phyloP scores from a whole-genome alignment of 2,888 invertebrate species.

The Aphidius colemani region DNA sequence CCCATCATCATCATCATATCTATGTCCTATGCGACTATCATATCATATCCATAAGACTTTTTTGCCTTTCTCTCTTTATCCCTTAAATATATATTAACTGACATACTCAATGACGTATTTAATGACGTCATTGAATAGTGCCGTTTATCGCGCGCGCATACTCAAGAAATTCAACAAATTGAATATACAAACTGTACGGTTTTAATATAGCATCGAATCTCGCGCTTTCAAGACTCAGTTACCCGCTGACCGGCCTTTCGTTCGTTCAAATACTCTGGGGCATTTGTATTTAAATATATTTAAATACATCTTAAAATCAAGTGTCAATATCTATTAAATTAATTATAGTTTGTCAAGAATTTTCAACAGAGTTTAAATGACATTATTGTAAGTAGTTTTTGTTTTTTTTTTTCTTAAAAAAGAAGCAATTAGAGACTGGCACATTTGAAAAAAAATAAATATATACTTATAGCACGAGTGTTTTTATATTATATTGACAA shows the following conservation, averaged over 20 bases:
- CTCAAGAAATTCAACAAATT: slow-evolving; percentile 43
- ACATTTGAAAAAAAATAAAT: no score
- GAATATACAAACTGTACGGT: slow-evolving; percentile 50
- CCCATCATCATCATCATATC: slow-evolving; percentile 6
- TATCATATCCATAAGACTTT: no score
- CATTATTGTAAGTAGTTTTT: no score
- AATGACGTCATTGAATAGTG: slow-evolving; percentile 48
- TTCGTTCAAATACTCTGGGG: slow-evolving; percentile 36
- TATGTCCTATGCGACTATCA: no score
- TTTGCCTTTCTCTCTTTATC: slow-evolving; percentile 39
- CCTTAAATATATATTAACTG: slow-evolving; percentile 1
- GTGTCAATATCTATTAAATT: not conserved
- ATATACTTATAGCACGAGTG: no score
- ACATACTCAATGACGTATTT: slow-evolving; percentile 30
- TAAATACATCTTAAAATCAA: no score
- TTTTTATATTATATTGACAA: no score
- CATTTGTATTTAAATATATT: no score
- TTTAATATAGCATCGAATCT: slow-evolving; percentile 58
- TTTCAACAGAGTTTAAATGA: no score
- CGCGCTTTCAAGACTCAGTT: slow-evolving; percentile 57
- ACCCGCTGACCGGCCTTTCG: slow-evolving; percentile 57
- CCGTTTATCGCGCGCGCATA: slow-evolving; percentile 49
- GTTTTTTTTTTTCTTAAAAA: no score
- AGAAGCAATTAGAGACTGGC: no score
- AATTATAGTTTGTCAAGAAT: not conserved